Evolutionary conservation across 2,113 vertebrate genomes (phyloP), one percentile per base, ranked within the genome.

Genomic region (Pteruthius melanotis): DNA sequence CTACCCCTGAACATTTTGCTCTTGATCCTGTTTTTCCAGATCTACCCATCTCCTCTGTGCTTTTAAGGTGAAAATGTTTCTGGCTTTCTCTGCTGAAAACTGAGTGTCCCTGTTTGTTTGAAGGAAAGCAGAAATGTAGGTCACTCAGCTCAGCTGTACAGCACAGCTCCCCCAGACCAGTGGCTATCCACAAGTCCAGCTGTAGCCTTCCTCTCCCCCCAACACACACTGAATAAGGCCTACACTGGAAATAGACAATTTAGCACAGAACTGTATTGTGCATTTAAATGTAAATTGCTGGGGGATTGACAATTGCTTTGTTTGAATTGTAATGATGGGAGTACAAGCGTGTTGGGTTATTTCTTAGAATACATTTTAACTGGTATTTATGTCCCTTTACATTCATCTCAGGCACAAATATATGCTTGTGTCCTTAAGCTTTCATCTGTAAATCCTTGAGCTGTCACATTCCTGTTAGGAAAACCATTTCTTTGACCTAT

Each of bases 381-480:
- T 81, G 50, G 49, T 89, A 71, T 93, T 96, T 95, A 72, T 56
- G 31, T 71, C 44, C 64, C 87, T 87, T 89, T 64, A 42, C 47
- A 88, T 90, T 68, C 60, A 39, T 80, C 52, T 59, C 53, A 74
- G 81, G 83, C 59, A 74, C 44, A 83, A 53, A 40, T 12, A 45
- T 50, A 59, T 83, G 69, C 59, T 68, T 0, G 1, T 39, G 59
- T 94, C 86, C 76, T 90, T 85, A 89, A 92, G 63, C 86, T 90
- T 94, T 93, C 92, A 92, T 81, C 72, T 96, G 64, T 65, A 96
- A 95, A 93, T 89, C 63, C 72, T 84, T 79, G 59, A 72, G 49
- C 70, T 76, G 71, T 88, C 83, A 83, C 45, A 50, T 71, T 93
- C 83, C 71, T 5, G 1, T 88, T 92, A 71, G 76, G 57, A 95